Evolutionary conservation across 2,113 vertebrate genomes (phyloP).

Genomic region (Menura novaehollandiae): DNA sequence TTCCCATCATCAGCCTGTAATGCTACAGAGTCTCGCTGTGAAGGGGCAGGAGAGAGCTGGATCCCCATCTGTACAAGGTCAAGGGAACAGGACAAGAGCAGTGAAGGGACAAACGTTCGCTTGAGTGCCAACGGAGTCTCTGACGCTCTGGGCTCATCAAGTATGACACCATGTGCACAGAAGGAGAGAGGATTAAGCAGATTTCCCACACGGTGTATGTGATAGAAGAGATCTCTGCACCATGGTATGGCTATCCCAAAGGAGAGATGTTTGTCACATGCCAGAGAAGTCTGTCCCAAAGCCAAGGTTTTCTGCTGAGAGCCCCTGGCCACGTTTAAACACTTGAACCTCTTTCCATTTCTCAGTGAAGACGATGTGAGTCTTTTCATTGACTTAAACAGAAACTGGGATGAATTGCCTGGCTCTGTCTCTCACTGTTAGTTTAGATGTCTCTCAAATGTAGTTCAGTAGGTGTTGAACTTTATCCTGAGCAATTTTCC

Average conservation of each 20-base stretch:
- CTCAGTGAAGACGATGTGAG: background rate
- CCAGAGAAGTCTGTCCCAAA: background rate
- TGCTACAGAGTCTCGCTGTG: background rate
- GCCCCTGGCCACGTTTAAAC: background rate
- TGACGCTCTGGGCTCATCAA: rapidly evolving
- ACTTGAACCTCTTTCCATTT: background rate
- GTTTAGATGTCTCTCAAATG: background rate
- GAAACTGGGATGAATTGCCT: background rate
- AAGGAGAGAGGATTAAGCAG: background rate
- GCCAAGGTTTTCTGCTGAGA: background rate
- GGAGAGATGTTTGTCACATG: background rate
- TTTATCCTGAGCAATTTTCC: background rate
- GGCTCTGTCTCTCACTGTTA: background rate
- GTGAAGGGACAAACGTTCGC: rapidly evolving
- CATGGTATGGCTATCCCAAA: background rate
- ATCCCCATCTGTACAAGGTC: background rate
- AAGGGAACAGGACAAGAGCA: background rate
- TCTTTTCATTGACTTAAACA: background rate
- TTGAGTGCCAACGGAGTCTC: background rate
- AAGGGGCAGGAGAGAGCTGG: background rate
- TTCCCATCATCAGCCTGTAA: background rate
- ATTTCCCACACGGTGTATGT: background rate
- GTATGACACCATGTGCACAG: rapidly evolving
- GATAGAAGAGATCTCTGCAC: background rate
- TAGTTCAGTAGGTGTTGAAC: background rate